Percentiles rank a stretch among this genome's conserved stretches.
Conservation (phyloP, 2,113 vertebrate genomes). For the Alethe diademata region DNA sequence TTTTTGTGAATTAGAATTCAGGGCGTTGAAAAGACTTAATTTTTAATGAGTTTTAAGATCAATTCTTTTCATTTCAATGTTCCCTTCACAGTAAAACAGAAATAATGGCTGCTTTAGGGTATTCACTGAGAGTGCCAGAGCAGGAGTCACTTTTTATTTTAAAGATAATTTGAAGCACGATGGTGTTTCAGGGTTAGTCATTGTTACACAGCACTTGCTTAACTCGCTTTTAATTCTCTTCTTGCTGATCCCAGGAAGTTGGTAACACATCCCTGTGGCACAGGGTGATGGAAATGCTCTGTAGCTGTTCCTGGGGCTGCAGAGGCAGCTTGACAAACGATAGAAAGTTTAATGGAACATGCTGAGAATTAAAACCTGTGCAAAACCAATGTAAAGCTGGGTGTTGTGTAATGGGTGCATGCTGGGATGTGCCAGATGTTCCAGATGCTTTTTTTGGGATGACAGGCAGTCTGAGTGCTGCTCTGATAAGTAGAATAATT, state of each 20-base stretch:
- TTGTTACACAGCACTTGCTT: not conserved
- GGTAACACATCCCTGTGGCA: not conserved
- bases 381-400: not conserved
- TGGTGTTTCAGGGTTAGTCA: not conserved
- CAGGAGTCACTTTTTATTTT: not conserved
- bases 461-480: not conserved
- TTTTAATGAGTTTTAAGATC: not conserved
- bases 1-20: not conserved
- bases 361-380: slow-evolving; percentile 13
- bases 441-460: not conserved
- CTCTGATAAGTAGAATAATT: not conserved
- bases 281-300: not conserved
- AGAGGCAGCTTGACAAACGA: slow-evolving; percentile 25
- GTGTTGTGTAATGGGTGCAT: not conserved
- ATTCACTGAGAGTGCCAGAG: not conserved
- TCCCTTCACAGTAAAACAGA: not conserved
- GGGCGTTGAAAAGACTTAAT: not conserved
- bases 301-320: not conserved
- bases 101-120: not conserved
- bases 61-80: not conserved
- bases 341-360: not conserved
- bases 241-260: not conserved
- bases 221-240: not conserved
- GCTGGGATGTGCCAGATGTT: slow-evolving; percentile 22
- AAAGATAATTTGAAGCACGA: not conserved